A percentile compares a stretch with the other conserved stretches of the same genome.
Conservation (phyloP, 2,113 vertebrate species). For the Centropus bengalensis region DNA sequence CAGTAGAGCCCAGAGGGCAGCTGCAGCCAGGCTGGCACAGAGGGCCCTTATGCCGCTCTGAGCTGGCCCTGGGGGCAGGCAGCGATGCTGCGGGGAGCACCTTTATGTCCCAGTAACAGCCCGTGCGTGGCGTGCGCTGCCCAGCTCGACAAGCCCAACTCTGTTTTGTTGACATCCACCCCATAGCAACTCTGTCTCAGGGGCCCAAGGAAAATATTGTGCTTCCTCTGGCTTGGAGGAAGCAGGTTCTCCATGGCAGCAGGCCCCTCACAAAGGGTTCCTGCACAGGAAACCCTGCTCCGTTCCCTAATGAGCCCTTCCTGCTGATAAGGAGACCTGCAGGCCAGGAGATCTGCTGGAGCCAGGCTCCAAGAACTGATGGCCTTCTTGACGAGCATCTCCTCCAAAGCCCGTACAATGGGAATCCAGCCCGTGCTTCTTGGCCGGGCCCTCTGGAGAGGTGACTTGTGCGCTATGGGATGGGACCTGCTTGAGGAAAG, state of each 20-base stretch:
- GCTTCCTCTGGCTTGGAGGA: constrained; percentile 71
- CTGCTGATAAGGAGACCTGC: constrained; percentile 56
- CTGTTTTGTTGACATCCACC: neutral
- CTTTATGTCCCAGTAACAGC: constrained; percentile 10
- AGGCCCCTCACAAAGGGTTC: constrained; percentile 42
- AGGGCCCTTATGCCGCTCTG: constrained; percentile 1
- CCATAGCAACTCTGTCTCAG: neutral
- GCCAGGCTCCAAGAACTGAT: constrained; percentile 23
- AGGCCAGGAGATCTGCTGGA: constrained; percentile 30
- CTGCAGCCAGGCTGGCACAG: constrained; percentile 10
- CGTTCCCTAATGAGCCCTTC: constrained; percentile 66
- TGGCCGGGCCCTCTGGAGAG: neutral
- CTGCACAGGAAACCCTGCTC: constrained; percentile 69
- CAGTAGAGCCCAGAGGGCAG: neutral
- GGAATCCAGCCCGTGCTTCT: neutral
- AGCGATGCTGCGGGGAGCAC: neutral
- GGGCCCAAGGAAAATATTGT: constrained; percentile 68
- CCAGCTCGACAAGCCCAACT: neutral
- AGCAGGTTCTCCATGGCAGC: constrained; percentile 58
- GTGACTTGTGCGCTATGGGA: neutral
- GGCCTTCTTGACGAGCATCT: constrained; percentile 2
- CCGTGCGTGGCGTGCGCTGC: neutral
- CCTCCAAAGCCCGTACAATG: neutral
- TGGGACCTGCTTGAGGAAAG: neutral
- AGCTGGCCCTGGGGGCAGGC: neutral